Conservation (phyloP, 2,113 vertebrate genomes). For the Nematolebias whitei region DNA sequence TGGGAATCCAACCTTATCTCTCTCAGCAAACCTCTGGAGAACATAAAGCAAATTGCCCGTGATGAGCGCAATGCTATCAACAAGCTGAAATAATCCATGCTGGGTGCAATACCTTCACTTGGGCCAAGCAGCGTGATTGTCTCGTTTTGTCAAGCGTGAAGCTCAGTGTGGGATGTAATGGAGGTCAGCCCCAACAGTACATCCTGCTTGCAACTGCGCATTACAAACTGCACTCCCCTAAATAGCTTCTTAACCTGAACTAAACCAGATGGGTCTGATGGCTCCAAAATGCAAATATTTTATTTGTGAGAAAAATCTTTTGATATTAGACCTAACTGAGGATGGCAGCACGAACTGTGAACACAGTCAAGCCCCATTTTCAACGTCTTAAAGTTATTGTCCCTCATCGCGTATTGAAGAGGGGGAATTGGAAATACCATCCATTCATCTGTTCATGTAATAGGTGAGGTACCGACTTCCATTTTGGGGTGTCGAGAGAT, state of each 20-base stretch:
- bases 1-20: slow-evolving; percentile 56
- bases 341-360: background rate
- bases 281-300: background rate
- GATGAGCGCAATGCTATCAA: slow-evolving; percentile 61
- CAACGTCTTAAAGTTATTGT: no score
- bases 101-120: slow-evolving; percentile 60
- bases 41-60: slow-evolving; percentile 63
- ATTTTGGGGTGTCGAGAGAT: no score
- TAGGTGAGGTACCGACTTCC: no score
- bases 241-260: slow-evolving; percentile 1
- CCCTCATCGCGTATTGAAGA: no score
- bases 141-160: slow-evolving; percentile 45
- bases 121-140: slow-evolving; percentile 50
- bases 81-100: slow-evolving; percentile 53
- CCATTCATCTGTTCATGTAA: no score
- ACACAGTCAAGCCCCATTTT: background rate
- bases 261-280: background rate
- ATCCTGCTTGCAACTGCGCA: slow-evolving; percentile 8
- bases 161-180: slow-evolving; percentile 43
- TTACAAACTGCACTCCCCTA: slow-evolving; percentile 6
- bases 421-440: no score
- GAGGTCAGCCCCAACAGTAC: slow-evolving; percentile 24
- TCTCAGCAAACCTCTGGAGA: slow-evolving; percentile 40
- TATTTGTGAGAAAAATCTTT: no score
- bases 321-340: background rate